phyloP scores from a whole-genome alignment of 1,140 invertebrate species.

The Drosophila cardini region DNA sequence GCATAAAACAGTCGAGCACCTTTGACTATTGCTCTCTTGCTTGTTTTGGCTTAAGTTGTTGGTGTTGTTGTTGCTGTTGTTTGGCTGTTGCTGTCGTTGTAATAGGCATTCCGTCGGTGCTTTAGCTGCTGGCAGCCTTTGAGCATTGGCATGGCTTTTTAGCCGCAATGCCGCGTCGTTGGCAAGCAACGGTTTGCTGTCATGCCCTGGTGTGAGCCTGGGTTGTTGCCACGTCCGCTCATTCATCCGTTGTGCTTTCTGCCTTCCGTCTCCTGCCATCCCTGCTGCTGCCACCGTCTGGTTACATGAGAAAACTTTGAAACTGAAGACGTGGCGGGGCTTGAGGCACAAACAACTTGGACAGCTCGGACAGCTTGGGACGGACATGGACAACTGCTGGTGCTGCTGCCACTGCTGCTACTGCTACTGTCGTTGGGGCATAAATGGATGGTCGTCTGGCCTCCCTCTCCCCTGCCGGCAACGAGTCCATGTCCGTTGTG shows the following conservation, averaged over 20 bases:
- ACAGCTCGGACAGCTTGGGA: constrained; percentile 63
- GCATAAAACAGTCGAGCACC: no score
- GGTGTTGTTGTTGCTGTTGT: constrained; percentile 6
- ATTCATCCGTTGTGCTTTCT: constrained; percentile 66
- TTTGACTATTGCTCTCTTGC: no score
- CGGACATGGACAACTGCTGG: constrained; percentile 46
- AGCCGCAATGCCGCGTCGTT: constrained; percentile 73
- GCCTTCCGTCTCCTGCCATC: not conserved
- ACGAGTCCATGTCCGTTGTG: not conserved
- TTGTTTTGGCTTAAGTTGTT: constrained; percentile 7
- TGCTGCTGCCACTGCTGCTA: constrained; percentile 17
- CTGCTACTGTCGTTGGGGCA: constrained; percentile 38
- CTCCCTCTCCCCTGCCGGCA: constrained; percentile 2
- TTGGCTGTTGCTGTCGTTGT: constrained; percentile 44
- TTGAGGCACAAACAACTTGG: constrained; percentile 62
- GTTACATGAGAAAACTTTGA: constrained; percentile 83
- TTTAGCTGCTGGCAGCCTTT: constrained; percentile 67
- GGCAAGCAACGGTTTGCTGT: constrained; percentile 46
- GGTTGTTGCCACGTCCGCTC: constrained; percentile 68
- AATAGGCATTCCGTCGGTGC: constrained; percentile 69
- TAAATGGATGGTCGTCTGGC: constrained; percentile 59
- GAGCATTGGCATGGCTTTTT: constrained; percentile 75
- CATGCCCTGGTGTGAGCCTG: constrained; percentile 34
- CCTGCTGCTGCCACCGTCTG: constrained; percentile 32
- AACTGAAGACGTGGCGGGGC: constrained; percentile 77